Evolutionary conservation across 2,113 vertebrate genomes (phyloP).

Genomic region (Lamprologus ornatipinnis): DNA sequence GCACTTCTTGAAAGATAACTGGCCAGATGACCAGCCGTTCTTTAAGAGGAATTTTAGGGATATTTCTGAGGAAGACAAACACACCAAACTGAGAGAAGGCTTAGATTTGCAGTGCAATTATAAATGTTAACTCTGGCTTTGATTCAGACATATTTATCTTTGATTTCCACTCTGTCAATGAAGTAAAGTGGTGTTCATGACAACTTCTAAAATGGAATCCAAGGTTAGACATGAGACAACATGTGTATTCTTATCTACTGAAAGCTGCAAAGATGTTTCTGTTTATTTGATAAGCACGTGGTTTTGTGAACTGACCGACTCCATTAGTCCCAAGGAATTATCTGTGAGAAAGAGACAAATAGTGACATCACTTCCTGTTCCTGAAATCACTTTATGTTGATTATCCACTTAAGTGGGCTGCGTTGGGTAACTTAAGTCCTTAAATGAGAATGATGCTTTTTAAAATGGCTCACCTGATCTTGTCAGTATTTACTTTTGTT

Average conservation of each 20-base stretch:
- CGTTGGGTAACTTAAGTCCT: not conserved
- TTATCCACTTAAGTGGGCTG: not conserved
- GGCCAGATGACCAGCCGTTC: not conserved
- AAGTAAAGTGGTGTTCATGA: not conserved
- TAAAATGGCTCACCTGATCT: not conserved
- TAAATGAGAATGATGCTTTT: not conserved
- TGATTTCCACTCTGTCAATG: not conserved
- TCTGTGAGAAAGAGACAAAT: not conserved
- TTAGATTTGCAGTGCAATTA: not conserved
- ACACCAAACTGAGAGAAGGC: not conserved
- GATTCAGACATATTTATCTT: slow-evolving; percentile 3
- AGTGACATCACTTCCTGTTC: not conserved
- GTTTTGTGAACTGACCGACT: not conserved
- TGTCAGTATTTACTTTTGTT: not conserved
- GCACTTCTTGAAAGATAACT: not conserved
- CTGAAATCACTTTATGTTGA: not conserved
- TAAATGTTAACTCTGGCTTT: not conserved
- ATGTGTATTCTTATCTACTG: not conserved
- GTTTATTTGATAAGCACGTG: not conserved
- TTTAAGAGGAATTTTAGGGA: not conserved
- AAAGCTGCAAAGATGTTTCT: not conserved
- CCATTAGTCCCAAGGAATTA: not conserved
- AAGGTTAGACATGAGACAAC: not conserved
- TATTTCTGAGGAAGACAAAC: not conserved
- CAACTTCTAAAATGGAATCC: not conserved